Conservation (phyloP, 2,113 vertebrate genomes). For the Psilopsiagon aurifrons region DNA sequence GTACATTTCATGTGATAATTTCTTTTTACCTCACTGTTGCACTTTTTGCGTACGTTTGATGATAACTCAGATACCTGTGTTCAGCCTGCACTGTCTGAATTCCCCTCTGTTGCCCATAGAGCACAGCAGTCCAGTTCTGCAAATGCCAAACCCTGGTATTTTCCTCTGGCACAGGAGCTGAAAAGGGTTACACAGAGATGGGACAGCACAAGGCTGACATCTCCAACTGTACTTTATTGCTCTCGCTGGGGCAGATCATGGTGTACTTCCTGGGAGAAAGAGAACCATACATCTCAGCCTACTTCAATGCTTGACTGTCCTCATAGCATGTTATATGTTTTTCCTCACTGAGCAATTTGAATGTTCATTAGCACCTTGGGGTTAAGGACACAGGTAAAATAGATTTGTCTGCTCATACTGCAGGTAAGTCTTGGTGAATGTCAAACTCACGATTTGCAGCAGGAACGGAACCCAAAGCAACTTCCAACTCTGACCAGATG, state of each 20-base stretch:
- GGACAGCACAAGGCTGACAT: background rate
- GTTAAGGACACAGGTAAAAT: background rate
- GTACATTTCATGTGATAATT: background rate
- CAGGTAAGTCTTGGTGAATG: background rate
- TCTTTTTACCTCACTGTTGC: background rate
- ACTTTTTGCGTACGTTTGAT: background rate
- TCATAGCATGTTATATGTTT: fast-evolving
- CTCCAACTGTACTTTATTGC: fast-evolving
- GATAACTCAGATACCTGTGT: background rate
- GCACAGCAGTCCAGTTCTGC: background rate
- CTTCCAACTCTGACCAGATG: background rate
- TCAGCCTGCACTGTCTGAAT: background rate
- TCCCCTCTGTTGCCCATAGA: background rate
- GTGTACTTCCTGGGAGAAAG: background rate
- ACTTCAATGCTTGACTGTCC: background rate
- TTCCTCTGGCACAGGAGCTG: background rate
- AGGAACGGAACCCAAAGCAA: constrained; percentile 8
- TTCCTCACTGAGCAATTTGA: background rate
- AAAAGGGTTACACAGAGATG: background rate
- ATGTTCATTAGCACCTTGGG: background rate
- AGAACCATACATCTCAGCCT: background rate
- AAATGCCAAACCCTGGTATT: background rate
- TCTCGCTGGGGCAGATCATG: background rate
- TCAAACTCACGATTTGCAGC: constrained; percentile 34
- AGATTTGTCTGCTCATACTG: background rate